Base-by-base conservation (phyloP, 2,797 vertebrate species). In the Hirundo rustica region DNA sequence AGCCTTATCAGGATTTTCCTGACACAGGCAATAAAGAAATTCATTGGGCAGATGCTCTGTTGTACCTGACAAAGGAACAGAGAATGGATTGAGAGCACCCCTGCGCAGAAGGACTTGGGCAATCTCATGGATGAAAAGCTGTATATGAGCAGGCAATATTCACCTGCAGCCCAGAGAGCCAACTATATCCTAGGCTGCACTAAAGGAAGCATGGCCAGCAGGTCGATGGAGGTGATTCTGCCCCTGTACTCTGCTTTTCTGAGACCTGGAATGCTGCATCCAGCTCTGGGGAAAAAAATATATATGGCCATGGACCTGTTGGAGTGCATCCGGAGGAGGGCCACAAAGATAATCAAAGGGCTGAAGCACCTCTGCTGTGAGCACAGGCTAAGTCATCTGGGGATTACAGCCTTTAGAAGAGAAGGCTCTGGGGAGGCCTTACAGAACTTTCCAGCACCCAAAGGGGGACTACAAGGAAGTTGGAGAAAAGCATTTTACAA, bases 181-280 rank as follows among this genome's bases (percentile, higher is more conserved):
- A 40, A 4, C 25, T 40, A 7, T 30, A 53, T 40, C 10, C 29
- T 30, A 17, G 14, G 29, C 9, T 55, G 11, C 22, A n/a, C 42
- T 13, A 25, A n/a, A 55, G 11, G 9, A 48, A 44, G 19, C 0
- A 0, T 17, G 16, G 11, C 7, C 27, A 68, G 32, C 22, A 82
- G 22, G 8, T 10, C 0, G 0, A 38, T 54, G 48, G 23, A 62
- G 19, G 9, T 50, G 22, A 29, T 55, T 55, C 16, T 75, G 6
- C 13, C 13, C 2, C 17, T 25, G 23, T 36, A 29, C 22, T 68
- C 50, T 75, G 30, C 26, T 48, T 34, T 36, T 34, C 7, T 14
- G 36, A 44, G 27, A 75, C 5, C 9, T 55, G 25, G 32, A n/a
- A 5, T 50, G 11, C 12, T 55, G 32, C 27, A 44, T 44, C 22